Base-by-base conservation (phyloP, 2,797 vertebrate species). In the Myotis planiceps region DNA sequence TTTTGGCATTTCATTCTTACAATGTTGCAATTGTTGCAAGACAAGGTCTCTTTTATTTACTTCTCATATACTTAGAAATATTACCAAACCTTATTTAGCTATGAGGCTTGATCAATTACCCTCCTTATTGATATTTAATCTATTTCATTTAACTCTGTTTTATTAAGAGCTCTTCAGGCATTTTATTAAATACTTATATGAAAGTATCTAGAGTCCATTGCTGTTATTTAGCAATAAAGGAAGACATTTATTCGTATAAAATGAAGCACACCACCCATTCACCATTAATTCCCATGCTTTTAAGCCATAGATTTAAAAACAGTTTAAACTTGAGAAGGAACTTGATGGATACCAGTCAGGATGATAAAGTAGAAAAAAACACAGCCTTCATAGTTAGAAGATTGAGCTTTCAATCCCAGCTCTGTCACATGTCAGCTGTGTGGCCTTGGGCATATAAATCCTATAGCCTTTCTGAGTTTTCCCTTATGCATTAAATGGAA, bases 31-130 rank as follows among this genome's bases (percentile, higher is more conserved):
- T 25, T 55, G 53, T 23, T 95, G 92, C 32, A 88, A 90, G 75
- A 89, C 42, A 97, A 96, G 63, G 39, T 51, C 32, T 78, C 42
- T 95, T 71, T 49, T 71, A 51, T 95, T 96, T 92, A 58, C 25
- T 58, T 85, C 72, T 2, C 9, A 18, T 21, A 58, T 47, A 42
- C 55, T 88, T 84, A 75, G 34, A 76, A 90, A 96, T 82, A 65
- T 34, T 71, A 68, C 53, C 79, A 91, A 51, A 87, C 2, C 2
- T 63, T 32, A 63, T 84, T 92, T 23, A 69, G 37, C 68, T 32
- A 6, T 47, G 79, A 72, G 49, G 32, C 0, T 55, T 49, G 7
- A 81, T 88, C 51, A 81, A 47, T 83, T 47, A 37, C 14, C 29
- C 15, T 81, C 18, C 23, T 82, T 69, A 25, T 58, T 85, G 23